Percentiles rank a stretch among this genome's conserved stretches.
Evolutionary conservation across 2,113 vertebrate genomes (phyloP).

Genomic region (Sapajus apella): DNA sequence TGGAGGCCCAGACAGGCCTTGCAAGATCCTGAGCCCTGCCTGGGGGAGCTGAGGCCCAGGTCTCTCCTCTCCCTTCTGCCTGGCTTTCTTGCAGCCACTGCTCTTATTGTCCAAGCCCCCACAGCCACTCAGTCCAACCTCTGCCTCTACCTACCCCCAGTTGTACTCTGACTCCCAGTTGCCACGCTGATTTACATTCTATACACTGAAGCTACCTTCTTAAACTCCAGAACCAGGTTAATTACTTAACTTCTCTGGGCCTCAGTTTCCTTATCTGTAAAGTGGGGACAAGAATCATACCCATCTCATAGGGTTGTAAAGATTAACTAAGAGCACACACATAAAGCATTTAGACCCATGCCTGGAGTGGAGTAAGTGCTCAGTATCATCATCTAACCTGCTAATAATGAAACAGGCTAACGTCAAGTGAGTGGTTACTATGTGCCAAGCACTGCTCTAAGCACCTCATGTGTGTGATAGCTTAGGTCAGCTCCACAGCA

Average conservation of each 20-base stretch:
- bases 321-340: neutral
- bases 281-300: neutral
- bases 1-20: neutral
- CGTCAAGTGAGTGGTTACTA: neutral
- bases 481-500: neutral
- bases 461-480: neutral
- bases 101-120: neutral
- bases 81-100: neutral
- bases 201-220: neutral
- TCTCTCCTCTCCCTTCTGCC: neutral
- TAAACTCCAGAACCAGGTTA: neutral
- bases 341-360: neutral
- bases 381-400: neutral
- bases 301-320: neutral
- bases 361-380: neutral
- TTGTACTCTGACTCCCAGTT: neutral
- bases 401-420: neutral
- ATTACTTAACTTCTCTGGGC: neutral
- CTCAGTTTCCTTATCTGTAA: conserved; percentile 36
- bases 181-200: neutral
- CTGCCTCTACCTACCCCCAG: neutral
- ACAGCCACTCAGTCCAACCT: neutral
- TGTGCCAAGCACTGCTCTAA: neutral
- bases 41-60: neutral
- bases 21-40: neutral